Percentiles rank a stretch among this genome's conserved stretches.
Evolutionary conservation across 2,113 vertebrate genomes (phyloP).

Genomic region (Leiothrix lutea): DNA sequence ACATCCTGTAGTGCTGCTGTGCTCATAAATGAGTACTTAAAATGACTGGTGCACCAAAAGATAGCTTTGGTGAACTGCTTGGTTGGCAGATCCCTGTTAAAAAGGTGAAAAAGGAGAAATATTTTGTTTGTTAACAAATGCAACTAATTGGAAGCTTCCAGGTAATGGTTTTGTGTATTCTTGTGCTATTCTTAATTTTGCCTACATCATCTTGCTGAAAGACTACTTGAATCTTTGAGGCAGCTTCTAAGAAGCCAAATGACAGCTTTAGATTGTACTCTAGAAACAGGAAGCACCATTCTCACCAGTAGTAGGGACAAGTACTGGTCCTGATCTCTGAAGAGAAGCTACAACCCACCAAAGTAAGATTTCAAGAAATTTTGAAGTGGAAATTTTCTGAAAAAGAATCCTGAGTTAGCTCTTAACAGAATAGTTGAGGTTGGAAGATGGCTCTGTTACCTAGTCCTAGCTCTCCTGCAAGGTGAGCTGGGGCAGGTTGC

Average conservation of each 20-base stretch:
- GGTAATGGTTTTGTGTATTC: background rate
- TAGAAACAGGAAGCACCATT: background rate
- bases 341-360: background rate
- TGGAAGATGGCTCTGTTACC: background rate
- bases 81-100: background rate
- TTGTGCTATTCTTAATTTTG: background rate
- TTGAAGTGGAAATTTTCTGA: background rate
- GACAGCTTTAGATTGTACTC: slow-evolving; percentile 8
- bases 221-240: background rate
- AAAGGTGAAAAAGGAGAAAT: background rate
- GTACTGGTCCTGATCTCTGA: background rate
- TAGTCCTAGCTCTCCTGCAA: background rate
- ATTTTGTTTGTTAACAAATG: background rate
- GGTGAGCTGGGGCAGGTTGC: background rate
- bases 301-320: background rate
- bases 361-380: background rate
- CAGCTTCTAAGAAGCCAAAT: background rate
- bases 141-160: background rate
- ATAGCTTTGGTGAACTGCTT: background rate
- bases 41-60: background rate
- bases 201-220: background rate
- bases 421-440: background rate
- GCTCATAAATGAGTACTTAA: background rate
- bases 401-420: background rate
- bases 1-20: background rate